Conservation (phyloP, 2,888 invertebrate genomes). For the Eupithecia subfuscata region DNA sequence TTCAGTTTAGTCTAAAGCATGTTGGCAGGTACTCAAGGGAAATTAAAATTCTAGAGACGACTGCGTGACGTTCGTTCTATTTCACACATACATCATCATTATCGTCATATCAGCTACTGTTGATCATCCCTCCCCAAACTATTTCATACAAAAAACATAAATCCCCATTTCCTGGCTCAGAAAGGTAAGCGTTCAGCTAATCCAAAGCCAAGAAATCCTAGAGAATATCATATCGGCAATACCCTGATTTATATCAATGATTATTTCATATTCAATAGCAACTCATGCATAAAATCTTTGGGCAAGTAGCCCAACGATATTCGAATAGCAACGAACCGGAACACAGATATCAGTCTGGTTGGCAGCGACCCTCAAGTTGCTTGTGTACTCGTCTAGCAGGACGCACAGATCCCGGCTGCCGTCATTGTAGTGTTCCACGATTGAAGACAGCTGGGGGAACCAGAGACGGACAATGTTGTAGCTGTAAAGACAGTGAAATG, state of each 20-base stretch:
- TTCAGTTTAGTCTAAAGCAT: neutral
- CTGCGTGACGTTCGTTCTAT: neutral
- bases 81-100: neutral
- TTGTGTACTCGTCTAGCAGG: conserved; percentile 56
- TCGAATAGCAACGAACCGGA: conserved; percentile 53
- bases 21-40: no score
- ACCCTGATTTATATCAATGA: neutral
- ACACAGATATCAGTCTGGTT: conserved; percentile 49
- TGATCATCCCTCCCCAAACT: neutral
- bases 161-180: neutral
- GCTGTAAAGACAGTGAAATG: conserved; percentile 40
- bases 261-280: neutral
- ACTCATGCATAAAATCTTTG: conserved; percentile 15
- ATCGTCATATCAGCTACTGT: neutral
- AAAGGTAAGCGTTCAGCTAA: neutral
- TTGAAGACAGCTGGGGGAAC: conserved; percentile 66
- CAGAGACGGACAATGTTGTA: conserved; percentile 60
- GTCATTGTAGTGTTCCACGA: conserved; percentile 58
- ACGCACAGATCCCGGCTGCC: conserved; percentile 54
- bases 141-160: neutral
- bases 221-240: neutral
- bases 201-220: neutral
- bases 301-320: conserved; percentile 25
- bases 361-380: conserved; percentile 44
- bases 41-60: neutral